These are phyloP conservation scores for Rafetus swinhoei DNA, from an alignment of 2,113 vertebrate genomes.

Conservation along the genomic window DNA sequence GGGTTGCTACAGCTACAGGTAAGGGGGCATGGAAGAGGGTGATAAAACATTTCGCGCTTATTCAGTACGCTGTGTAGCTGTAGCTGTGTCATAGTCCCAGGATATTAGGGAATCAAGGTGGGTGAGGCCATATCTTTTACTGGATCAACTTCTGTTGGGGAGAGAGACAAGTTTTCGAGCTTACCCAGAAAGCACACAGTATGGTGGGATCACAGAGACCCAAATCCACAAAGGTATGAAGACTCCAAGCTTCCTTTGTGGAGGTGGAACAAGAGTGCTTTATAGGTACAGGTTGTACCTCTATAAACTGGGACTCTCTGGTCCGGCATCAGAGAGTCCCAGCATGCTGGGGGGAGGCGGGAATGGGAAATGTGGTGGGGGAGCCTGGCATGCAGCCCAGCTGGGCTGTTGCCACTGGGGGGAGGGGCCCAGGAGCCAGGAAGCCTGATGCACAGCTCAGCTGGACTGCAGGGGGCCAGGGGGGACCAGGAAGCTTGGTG, in stretches of 20 bases:
- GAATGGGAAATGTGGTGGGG: too few relatives aligned
- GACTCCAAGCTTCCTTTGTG: background rate
- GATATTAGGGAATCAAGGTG: background rate
- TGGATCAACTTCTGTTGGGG: background rate
- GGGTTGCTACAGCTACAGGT: conserved; percentile 96
- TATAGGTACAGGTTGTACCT: background rate
- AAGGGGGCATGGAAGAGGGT: background rate
- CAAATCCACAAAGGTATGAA: background rate
- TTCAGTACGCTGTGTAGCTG: background rate
- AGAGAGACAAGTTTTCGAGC: background rate
- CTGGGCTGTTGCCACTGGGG: too few relatives aligned
- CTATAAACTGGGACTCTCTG: too few relatives aligned
- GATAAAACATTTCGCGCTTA: background rate
- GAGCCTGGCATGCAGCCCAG: too few relatives aligned
- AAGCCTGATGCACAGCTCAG: too few relatives aligned
- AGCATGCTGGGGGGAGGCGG: too few relatives aligned
- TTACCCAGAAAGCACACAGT: background rate
- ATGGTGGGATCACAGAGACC: background rate
- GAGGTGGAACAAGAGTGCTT: background rate
- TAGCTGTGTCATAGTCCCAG: background rate
- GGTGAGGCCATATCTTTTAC: background rate
- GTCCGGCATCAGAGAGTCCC: too few relatives aligned
- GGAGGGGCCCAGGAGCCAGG: too few relatives aligned
- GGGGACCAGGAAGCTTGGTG: too few relatives aligned
- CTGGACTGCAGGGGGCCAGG: too few relatives aligned